phyloP scores from a whole-genome alignment of 2,113 vertebrate species.

The Pomatorhinus ruficollis region DNA sequence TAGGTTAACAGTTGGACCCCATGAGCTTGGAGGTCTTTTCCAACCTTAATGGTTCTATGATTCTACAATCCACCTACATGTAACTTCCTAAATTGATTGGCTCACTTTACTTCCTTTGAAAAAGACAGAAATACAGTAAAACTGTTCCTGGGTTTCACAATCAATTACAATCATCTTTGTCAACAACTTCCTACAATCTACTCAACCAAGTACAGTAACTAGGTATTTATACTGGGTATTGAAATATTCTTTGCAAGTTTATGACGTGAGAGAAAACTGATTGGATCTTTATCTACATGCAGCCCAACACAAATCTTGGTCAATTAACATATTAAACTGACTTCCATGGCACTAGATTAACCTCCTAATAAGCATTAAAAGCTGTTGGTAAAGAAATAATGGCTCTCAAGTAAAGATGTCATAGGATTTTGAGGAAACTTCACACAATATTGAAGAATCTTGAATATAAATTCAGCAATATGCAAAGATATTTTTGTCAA shows the following conservation, averaged over 20 bases:
- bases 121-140: background rate
- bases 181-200: background rate
- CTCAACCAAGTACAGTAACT: background rate
- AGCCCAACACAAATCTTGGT: background rate
- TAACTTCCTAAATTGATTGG: background rate
- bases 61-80: rapidly evolving
- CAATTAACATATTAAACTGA: background rate
- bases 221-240: background rate
- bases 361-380: background rate
- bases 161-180: background rate
- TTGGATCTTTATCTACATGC: background rate
- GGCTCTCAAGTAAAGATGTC: background rate
- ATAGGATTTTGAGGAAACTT: background rate
- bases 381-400: background rate
- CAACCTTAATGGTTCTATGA: background rate
- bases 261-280: background rate
- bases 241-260: background rate
- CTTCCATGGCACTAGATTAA: background rate
- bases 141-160: background rate
- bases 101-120: background rate
- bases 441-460: background rate
- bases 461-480: background rate
- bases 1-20: background rate
- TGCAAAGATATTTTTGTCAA: background rate
- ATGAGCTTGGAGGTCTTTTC: background rate